Base-by-base conservation (phyloP, 2,888 invertebrate genomes). In the Xylocampa areola region DNA sequence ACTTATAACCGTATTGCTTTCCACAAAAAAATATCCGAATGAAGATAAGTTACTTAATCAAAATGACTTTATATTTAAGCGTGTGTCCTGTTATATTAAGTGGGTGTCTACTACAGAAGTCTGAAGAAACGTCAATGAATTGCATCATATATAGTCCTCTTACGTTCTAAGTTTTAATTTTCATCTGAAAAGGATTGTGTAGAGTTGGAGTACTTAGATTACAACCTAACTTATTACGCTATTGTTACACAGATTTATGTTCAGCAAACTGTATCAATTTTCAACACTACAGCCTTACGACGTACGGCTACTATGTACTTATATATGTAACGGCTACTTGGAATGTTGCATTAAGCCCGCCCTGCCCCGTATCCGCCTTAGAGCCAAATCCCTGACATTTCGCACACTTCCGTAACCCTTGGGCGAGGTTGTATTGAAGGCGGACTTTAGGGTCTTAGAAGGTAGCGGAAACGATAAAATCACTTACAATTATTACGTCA, bases 381-480 rank as follows among this genome's bases (percentile, higher is more conserved):
- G 41, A 64, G 45, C 65, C 54, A 58, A 81, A 86, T 85, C 92
- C 91, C 84, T 92, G 91, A 92, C 92, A 92, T 92, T 92, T 91
- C 66, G 73, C 60, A 65, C 59, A 68, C 81, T 85, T 88, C 88
- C 89, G 85, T 82, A 82, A 86, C 84, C 82, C 80, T 79, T 77
- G 51, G 65, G 61, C 57, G 47, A 41, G 68, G 68, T 40, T 19
- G 17, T 21, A 58, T 13, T 68, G 30, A 16, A 14, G 51, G 71
- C 71, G 77, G 10, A 35, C 11, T 10, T 44, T 51, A 51, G 29
- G 49, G 37, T 5, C 25, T 33, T 36, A 41, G 33, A n/a, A 13
- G 4, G 16, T 25, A 23, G 35, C 25, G 52, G 43, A n/a, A 53
- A 23, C 45, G 25, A 29, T 37, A 6, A 2, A 25, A 13, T 30